These are phyloP conservation scores for Laticauda colubrina DNA, from an alignment of 2,113 vertebrate genomes.

Conservation along the genomic window DNA sequence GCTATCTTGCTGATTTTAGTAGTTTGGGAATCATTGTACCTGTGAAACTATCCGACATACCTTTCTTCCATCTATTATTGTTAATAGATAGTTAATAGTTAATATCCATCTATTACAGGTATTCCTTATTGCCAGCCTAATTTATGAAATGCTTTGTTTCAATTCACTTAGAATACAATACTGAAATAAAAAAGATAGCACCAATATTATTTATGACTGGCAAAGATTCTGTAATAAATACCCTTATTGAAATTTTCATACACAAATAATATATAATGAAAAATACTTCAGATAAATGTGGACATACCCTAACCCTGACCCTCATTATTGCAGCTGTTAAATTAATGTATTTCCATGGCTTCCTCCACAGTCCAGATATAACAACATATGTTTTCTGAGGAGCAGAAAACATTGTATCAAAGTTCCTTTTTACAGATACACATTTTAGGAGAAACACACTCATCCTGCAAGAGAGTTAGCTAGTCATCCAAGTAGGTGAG, in stretches of 20 bases:
- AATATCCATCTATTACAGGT: too few relatives aligned
- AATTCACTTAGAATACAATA: neutral
- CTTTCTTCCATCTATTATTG: neutral
- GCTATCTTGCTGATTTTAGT: neutral
- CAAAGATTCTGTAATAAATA: neutral
- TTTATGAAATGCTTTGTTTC: neutral
- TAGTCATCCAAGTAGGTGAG: neutral
- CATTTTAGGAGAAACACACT: neutral
- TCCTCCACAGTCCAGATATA: neutral
- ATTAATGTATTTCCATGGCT: neutral
- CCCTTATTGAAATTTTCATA: neutral
- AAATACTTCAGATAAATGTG: neutral
- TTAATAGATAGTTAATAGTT: too few relatives aligned
- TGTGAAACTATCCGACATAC: neutral
- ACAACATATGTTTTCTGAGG: neutral
- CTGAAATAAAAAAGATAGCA: neutral
- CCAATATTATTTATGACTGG: neutral
- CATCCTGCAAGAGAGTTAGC: neutral
- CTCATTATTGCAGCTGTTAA: neutral
- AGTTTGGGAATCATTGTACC: neutral
- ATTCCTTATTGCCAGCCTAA: neutral
- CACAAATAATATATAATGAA: neutral
- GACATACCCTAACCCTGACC: too few relatives aligned
- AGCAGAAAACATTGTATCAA: neutral
- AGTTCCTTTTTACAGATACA: neutral